These are phyloP conservation scores for Anser cygnoides DNA, from an alignment of 2,113 vertebrate species.

Conservation along the genomic window DNA sequence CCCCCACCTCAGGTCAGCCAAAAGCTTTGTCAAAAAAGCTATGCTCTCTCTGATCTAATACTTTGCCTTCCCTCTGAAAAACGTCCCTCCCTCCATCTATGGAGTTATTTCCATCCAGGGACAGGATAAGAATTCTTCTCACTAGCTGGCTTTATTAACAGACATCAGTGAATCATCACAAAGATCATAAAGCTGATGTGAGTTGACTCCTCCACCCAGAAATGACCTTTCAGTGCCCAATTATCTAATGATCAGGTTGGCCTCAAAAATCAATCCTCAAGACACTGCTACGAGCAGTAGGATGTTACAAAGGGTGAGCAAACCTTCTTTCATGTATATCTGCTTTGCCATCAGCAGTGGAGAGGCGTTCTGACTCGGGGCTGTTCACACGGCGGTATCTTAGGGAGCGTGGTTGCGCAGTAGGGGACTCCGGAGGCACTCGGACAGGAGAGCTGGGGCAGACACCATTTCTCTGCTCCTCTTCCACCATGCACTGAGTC, in stretches of 20 bases:
- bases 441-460: constrained; percentile 87
- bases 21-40: neutral
- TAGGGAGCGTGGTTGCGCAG: constrained; percentile 86
- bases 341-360: constrained; percentile 86
- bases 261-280: neutral
- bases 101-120: neutral
- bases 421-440: constrained; percentile 88
- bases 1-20: neutral
- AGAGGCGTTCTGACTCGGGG: constrained; percentile 90
- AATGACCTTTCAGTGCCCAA: neutral
- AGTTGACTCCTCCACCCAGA: neutral
- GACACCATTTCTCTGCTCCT: constrained; percentile 87
- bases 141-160: neutral
- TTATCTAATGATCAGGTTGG: neutral
- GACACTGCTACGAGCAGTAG: neutral
- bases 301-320: neutral
- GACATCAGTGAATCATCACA: neutral
- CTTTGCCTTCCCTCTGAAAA: neutral
- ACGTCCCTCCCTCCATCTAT: neutral
- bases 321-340: constrained; percentile 91
- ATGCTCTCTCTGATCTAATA: neutral
- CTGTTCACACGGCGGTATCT: constrained; percentile 92
- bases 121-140: neutral
- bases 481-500: constrained; percentile 88
- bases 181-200: neutral